Base-by-base conservation (phyloP, 2,797 vertebrate species). In the Pelobates cultripes region DNA sequence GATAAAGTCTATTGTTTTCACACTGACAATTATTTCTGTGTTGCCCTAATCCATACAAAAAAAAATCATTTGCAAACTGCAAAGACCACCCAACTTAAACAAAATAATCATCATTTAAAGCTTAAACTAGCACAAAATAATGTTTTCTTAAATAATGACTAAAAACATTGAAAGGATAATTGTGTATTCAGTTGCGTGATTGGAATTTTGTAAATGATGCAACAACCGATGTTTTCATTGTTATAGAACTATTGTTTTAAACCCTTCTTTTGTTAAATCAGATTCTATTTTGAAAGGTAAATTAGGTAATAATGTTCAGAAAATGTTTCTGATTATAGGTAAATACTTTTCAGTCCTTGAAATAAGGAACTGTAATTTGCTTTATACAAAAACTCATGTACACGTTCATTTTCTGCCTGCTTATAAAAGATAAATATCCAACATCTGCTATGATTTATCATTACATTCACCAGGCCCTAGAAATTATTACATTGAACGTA, bases 1-100 rank as follows among this genome's bases (percentile, higher is more conserved):
- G 94, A 98, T 93, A 96, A 95, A 96, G 95, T 95, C 95, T 93
- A 97, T 98, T 99, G 97, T 98, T 96, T 97, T 94, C 92, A 89
- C 91, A 92, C 92, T 95, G 93, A 94, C 94, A 92, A 92, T 92
- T 90, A 91, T 92, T 91, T 93, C 92, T 93, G 90, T 94, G 95
- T 94, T 94, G 94, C 94, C 94, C 94, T 95, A 95, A 92, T 95
- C 93, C 94, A 92, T 88, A 88, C 90, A 93, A 93, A 93, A 94
- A 92, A 76, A 93, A 93, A 93, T 91, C 91, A 89, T 88, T 86
- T 91, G 86, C 89, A 60, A 78, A 88, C 86, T 73, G 15, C 85
- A 87, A 85, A 88, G 85, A 91, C 88, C 90, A 89, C 86, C 89
- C 88, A 90, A 86, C 70, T 85, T 71, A 87, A 44, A 66, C 63